phyloP scores from a whole-genome alignment of 2,797 vertebrate species.

The Cygnus olor region DNA sequence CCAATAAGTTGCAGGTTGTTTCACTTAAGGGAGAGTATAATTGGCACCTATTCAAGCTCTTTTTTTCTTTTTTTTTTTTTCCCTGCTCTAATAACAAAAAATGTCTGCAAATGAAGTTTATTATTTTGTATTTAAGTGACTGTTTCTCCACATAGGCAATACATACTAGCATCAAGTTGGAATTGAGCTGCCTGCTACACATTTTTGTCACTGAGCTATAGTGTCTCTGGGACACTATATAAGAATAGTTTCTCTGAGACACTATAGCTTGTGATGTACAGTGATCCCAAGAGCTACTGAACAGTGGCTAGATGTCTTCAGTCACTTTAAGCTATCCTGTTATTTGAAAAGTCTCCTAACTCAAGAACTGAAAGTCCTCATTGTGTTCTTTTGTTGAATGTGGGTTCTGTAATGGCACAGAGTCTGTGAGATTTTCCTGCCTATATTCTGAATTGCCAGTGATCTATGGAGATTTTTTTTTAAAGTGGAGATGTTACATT shows the following conservation, averaged over 20 bases:
- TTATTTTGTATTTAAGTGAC: neutral
- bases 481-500: neutral
- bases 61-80: neutral
- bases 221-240: neutral
- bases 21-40: neutral
- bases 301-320: neutral
- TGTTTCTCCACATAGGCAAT: neutral
- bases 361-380: neutral
- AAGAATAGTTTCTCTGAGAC: neutral
- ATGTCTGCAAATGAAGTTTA: neutral
- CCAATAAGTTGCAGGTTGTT: neutral
- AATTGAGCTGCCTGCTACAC: neutral
- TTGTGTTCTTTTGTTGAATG: neutral
- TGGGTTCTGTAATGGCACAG: rapidly evolving
- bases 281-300: neutral
- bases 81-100: neutral
- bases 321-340: neutral
- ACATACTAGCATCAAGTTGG: neutral
- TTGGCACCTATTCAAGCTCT: neutral
- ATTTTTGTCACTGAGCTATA: neutral
- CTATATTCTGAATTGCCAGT: neutral
- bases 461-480: neutral
- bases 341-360: neutral
- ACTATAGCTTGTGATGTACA: too few species aligned
- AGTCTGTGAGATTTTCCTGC: neutral